phyloP scores from a whole-genome alignment of 64 coral and sea anemone species.

The Platygyra sinensis region DNA sequence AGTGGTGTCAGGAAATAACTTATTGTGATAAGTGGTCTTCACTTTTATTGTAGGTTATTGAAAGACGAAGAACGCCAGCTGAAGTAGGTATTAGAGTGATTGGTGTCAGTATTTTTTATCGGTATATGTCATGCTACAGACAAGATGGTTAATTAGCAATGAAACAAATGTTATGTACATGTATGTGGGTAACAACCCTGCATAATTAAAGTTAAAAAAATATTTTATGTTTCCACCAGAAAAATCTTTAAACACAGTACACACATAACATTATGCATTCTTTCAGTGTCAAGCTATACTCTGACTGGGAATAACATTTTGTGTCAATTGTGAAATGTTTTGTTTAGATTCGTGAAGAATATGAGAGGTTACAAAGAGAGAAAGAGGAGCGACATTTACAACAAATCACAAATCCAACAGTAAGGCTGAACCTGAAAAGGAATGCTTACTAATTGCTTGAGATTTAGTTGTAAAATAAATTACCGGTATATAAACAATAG shows the following conservation, averaged over 20 bases:
- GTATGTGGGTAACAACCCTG: too few relatives aligned
- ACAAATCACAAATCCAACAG: slow-evolving; percentile 93
- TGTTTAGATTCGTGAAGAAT: slow-evolving; percentile 92
- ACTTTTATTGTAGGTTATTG: slow-evolving; percentile 39
- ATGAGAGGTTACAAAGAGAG: slow-evolving; percentile 94
- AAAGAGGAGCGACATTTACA: slow-evolving; percentile 88
- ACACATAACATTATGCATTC: background rate
- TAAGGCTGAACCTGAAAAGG: background rate
- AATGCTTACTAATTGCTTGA: background rate
- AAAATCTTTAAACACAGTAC: too few relatives aligned
- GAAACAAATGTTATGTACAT: too few relatives aligned
- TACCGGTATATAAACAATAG: too few relatives aligned
- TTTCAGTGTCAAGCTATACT: too few relatives aligned
- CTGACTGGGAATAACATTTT: background rate
- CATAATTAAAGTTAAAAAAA: too few relatives aligned
- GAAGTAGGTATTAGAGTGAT: slow-evolving; percentile 48
- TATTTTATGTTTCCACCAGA: too few relatives aligned
- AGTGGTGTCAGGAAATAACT: too few relatives aligned
- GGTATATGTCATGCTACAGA: background rate
- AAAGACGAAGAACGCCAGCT: slow-evolving; percentile 64
- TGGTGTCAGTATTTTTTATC: background rate
- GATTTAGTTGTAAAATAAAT: too few relatives aligned
- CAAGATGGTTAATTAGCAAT: too few relatives aligned
- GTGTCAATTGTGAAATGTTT: background rate
- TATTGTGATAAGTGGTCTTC: background rate